Evolutionary conservation across 2,797 vertebrate genomes (phyloP), one percentile per base, ranked within the genome.

Genomic region (Gambusia yucatana): DNA sequence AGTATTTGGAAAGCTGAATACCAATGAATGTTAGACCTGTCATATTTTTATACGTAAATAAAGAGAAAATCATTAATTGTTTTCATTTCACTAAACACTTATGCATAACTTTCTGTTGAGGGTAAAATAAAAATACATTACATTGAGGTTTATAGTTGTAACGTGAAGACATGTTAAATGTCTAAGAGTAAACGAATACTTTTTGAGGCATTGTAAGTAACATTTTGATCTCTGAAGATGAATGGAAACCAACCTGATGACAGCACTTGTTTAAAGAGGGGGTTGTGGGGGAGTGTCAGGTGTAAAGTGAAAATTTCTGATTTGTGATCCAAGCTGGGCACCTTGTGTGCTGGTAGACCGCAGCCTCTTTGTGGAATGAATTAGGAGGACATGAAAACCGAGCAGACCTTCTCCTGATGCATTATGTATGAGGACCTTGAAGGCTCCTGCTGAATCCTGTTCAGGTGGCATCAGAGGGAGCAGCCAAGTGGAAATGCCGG

Each of bases 351-450:
- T 76, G 73, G 77, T 81, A 85, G 82, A 83, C 75, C 79, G 80
- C 67, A 82, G 82, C 77, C 79, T 89, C 87, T 91, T 90, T 90
- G 91, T 93, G 90, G 92, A 90, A 92, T 89, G 91, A 94, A 93
- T 94, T 92, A 93, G 91, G 90, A 91, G 90, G 90, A 94, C 92
- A 92, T 92, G 92, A 94, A 93, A 94, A 93, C 91, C 87, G 93
- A 93, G 94, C 90, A 89, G 89, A 93, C 88, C 89, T 86, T 92
- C 90, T 82, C 76, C 73, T 43, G 0, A 93, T 95, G 83, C 92
- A 95, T 94, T 91, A 95, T 94, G 93, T 86, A 95, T 94, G 94
- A 94, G 90, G 84, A 87, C 88, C 93, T 94, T 84, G 89, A 86
- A 94, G 91, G 87, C 91, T 91, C 82, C 91, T 87, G 79, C 88